Evolutionary conservation across 2,888 invertebrate species (phyloP).

Genomic region (Ellobium chinense): DNA sequence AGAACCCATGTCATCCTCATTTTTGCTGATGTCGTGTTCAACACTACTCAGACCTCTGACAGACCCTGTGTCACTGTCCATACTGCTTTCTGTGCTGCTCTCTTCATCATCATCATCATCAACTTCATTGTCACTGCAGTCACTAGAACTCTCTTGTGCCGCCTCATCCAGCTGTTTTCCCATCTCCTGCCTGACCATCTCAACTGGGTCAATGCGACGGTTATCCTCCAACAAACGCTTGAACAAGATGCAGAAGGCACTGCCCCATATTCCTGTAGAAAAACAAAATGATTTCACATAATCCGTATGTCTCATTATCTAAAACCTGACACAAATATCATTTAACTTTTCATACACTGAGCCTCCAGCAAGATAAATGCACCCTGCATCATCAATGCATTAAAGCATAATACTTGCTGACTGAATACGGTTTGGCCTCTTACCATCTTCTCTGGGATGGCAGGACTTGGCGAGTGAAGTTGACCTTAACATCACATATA

Average conservation of each 20-base stretch:
- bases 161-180: constrained; percentile 63
- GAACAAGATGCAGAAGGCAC: constrained; percentile 80
- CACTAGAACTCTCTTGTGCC: constrained; percentile 63
- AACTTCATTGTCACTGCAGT: constrained; percentile 64
- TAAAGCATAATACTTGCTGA: too few relatives aligned
- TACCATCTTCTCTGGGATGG: too few relatives aligned
- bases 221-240: constrained; percentile 78
- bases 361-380: too few relatives aligned
- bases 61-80: constrained; percentile 19
- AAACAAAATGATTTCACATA: too few relatives aligned
- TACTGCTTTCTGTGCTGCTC: constrained; percentile 34
- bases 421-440: too few relatives aligned
- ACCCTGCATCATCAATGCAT: too few relatives aligned
- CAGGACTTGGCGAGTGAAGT: too few relatives aligned
- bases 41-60: not conserved
- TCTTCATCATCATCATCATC: constrained; percentile 52
- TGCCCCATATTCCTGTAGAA: constrained; percentile 80
- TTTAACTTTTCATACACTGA: too few relatives aligned
- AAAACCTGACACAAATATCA: too few relatives aligned
- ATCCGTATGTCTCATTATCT: too few relatives aligned
- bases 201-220: constrained; percentile 70
- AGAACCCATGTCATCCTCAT: not conserved
- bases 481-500: too few relatives aligned
- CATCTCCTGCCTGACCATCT: constrained; percentile 72
- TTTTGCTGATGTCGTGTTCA: not conserved